Evolutionary conservation across 2,888 invertebrate species (phyloP), one percentile per base, ranked within the genome.

Genomic region (Chrysodeixis includens): DNA sequence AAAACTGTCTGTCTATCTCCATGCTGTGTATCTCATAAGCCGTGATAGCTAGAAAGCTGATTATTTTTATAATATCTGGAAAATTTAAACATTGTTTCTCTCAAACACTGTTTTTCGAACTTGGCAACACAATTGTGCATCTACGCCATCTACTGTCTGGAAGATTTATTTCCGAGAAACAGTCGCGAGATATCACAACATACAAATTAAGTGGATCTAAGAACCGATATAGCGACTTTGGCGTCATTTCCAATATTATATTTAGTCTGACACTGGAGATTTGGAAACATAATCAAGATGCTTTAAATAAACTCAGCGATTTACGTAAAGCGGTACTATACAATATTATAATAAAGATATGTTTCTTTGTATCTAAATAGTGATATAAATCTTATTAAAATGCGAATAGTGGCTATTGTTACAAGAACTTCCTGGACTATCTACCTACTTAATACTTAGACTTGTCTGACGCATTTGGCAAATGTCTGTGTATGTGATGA

Each of bases 401-500:
- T 20, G 9, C 18, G 4, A 18, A 16, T 46, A 12, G 8, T 14
- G 6, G n/a, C 16, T 14, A 5, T 51, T 26, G 52, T 52, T 26
- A 26, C 8, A 26, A 26, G 12, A 52, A 52, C 26, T 14, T 52
- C 22, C 14, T 26, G 32, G 7, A 14, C n/a, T n/a, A n/a, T n/a
- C n/a, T n/a, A n/a, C 5, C 14, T 9, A 58, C 54, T n/a, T 20
- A 44, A 22, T 46, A 22, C 8, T 35, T 26, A 26, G 26, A 7
- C 20, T 78, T 80, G 83, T 76, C 83, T 75, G 76, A 79, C 81
- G 85, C 77, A 85, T 35, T 86, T 83, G 85, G 83, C 84, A 82
- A 62, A 60, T 40, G 54, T 66, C 76, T 61, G 52, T 63, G 70
- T 60, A 61, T 66, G 64, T 62, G 65, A 68, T 40, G 58, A 55